A percentile compares a stretch with the other conserved stretches of the same genome.
Conservation (phyloP, 2,113 vertebrate genomes). For the Pholis gunnellus region DNA sequence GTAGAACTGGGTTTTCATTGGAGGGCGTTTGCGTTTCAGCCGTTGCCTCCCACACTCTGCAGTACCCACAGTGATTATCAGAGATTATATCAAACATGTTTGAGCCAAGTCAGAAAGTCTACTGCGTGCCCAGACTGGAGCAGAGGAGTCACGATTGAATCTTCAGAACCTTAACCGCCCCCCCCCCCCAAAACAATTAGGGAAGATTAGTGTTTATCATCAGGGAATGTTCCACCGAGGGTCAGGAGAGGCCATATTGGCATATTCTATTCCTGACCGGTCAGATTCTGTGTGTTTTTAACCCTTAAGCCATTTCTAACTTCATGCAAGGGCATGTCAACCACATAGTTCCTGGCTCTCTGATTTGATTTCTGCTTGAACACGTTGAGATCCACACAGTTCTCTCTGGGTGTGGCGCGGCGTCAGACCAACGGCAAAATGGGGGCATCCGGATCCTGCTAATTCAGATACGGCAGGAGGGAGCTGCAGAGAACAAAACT, state of each 20-base stretch:
- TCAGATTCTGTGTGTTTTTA: conserved; percentile 22
- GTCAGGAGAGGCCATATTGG: conserved; percentile 25
- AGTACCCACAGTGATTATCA: conserved; percentile 23
- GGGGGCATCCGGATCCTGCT: conserved; percentile 16
- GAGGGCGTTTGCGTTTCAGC: conserved; percentile 10
- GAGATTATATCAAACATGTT: conserved; percentile 55
- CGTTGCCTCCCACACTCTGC: conserved; percentile 36
- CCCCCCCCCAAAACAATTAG: not conserved
- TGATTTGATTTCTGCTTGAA: conserved; percentile 28
- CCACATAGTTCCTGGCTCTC: conserved; percentile 5
- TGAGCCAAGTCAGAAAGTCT: conserved; percentile 40
- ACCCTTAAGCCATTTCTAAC: conserved; percentile 3
- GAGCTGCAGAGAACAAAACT: conserved; percentile 21
- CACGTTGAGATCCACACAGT: conserved; percentile 1
- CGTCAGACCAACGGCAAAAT: conserved; percentile 33
- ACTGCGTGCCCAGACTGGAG: conserved; percentile 55
- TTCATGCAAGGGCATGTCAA: conserved; percentile 2
- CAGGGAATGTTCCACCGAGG: not conserved
- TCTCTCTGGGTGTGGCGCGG: conserved; percentile 39
- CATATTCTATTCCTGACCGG: conserved; percentile 18
- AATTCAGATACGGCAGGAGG: conserved; percentile 11
- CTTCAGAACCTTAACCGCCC: not conserved
- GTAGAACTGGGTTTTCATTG: conserved; percentile 1
- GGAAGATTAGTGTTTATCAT: conserved; percentile 23
- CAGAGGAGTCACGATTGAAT: conserved; percentile 23